Conservation (phyloP, 64 coral and sea anemone species). For the Montipora cactus region DNA sequence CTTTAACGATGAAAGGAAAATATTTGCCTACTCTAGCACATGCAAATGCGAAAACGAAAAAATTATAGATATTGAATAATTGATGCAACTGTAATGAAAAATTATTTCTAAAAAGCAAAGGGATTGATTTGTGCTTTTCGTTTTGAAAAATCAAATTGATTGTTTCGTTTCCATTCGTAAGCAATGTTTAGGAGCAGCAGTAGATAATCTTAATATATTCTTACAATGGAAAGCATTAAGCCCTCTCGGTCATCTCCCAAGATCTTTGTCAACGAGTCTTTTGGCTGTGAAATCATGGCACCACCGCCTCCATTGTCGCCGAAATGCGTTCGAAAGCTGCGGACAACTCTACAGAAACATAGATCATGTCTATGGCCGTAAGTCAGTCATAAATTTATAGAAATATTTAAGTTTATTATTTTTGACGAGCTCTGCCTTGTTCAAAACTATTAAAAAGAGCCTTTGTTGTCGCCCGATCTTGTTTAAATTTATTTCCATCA, state of each 20-base stretch:
- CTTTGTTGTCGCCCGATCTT: neutral
- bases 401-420: no score
- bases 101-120: neutral
- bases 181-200: neutral
- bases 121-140: neutral
- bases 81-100: neutral
- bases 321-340: constrained; percentile 7
- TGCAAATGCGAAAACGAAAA: constrained; percentile 16
- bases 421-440: no score
- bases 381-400: neutral
- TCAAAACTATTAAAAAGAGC: no score
- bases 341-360: constrained; percentile 50
- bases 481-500: no score
- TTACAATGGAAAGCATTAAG: constrained; percentile 1
- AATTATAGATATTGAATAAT: constrained; percentile 38
- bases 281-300: neutral
- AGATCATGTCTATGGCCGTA: constrained; percentile 60
- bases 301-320: neutral
- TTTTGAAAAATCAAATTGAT: neutral
- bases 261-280: constrained; percentile 9
- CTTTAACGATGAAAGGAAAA: neutral
- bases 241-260: constrained; percentile 10
- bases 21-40: neutral
- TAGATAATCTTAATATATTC: neutral
- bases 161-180: neutral